Percentiles rank a stretch among this genome's conserved stretches.
Conservation (phyloP, 2,888 invertebrate species). For the Drosophila eohydei region DNA sequence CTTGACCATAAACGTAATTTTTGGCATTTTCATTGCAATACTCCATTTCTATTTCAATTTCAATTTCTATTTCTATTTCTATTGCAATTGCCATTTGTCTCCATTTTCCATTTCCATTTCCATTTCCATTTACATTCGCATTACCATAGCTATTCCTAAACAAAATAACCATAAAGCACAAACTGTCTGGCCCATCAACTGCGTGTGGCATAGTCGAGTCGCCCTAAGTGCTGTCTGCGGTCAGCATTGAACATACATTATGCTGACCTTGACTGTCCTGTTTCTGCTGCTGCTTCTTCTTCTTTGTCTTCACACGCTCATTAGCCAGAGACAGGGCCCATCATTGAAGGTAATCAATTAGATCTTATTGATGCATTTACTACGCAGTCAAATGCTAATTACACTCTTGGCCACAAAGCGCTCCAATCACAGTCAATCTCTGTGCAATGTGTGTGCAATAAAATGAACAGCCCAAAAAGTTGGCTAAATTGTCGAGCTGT, state of each 20-base stretch:
- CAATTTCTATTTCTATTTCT: constrained; percentile 4
- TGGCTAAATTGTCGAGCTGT: no score
- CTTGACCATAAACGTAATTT: constrained; percentile 34
- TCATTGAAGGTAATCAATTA: constrained; percentile 1
- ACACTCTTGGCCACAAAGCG: constrained; percentile 37
- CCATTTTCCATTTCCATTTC: constrained; percentile 5
- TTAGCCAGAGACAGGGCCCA: background rate
- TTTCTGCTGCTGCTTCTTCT: background rate
- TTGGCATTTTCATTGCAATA: constrained; percentile 23
- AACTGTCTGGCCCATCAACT: constrained; percentile 18
- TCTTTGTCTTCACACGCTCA: background rate
- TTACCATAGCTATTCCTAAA: constrained; percentile 5
- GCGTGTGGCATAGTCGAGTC: background rate
- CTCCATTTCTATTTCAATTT: constrained; percentile 16
- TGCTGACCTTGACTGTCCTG: constrained; percentile 39
- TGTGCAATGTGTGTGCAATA: constrained; percentile 27
- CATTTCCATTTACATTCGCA: constrained; percentile 15
- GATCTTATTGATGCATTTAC: constrained; percentile 26
- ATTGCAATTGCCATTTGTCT: constrained; percentile 10
- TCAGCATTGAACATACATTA: constrained; percentile 32
- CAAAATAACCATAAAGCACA: constrained; percentile 29
- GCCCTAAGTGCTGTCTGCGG: constrained; percentile 30
- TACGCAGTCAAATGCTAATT: constrained; percentile 39
- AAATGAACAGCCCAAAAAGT: constrained; percentile 21
- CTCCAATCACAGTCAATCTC: constrained; percentile 30